A percentile compares a stretch with the other conserved stretches of the same genome.
Conservation (phyloP, 1,140 invertebrate genomes). For the Seison nebaliae region DNA sequence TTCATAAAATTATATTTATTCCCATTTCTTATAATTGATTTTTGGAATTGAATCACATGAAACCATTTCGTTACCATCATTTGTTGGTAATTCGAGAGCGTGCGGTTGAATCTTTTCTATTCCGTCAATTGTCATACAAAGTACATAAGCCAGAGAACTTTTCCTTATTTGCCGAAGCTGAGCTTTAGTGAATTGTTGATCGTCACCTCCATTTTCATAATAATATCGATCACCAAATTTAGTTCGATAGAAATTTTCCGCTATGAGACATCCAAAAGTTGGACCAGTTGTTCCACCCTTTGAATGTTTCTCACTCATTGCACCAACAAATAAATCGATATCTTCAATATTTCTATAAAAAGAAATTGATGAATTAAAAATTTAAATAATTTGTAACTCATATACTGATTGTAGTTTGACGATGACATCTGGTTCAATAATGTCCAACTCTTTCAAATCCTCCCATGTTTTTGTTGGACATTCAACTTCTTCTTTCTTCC, state of each 20-base stretch:
- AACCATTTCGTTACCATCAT: too few species aligned
- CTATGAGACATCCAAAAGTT: slow-evolving; percentile 4
- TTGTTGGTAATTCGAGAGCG: too few species aligned
- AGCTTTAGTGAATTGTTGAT: too few species aligned
- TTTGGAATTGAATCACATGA: too few species aligned
- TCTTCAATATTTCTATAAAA: slow-evolving; percentile 3
- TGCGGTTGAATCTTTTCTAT: too few species aligned
- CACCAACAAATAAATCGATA: slow-evolving; percentile 7
- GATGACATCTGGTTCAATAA: neutral
- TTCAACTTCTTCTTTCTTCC: too few species aligned
- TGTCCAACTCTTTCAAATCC: slow-evolving; percentile 2
- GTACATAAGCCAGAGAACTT: too few species aligned
- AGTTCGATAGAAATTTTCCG: slow-evolving; percentile 3
- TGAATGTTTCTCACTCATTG: neutral
- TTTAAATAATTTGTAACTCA: neutral
- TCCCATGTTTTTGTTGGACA: neutral
- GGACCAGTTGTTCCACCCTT: neutral
- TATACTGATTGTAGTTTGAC: neutral
- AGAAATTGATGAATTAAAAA: neutral
- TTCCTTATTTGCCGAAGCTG: too few species aligned
- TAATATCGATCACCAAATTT: slow-evolving; percentile 8
- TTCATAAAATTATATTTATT: too few species aligned
- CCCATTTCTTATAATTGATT: too few species aligned
- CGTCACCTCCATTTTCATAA: slow-evolving; percentile 11
- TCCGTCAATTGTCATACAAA: too few species aligned